phyloP scores from a whole-genome alignment of 2,113 vertebrate species.

The Orientallactaga bullata region DNA sequence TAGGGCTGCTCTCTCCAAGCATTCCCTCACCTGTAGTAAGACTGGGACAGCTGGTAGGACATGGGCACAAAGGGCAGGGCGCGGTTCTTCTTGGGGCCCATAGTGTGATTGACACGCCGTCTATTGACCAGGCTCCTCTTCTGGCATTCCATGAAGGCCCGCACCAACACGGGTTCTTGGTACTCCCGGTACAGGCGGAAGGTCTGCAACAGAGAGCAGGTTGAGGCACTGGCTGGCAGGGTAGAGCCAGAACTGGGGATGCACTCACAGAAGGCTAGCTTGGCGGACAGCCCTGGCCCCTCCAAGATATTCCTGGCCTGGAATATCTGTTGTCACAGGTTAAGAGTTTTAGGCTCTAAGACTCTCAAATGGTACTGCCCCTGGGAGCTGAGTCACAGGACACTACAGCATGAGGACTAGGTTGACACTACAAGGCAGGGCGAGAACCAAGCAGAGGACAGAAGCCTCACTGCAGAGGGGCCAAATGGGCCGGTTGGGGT shows the following conservation, averaged over 20 bases:
- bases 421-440: background rate
- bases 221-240: background rate
- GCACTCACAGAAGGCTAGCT: background rate
- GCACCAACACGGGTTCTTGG: slow-evolving; percentile 90
- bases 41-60: slow-evolving; percentile 98
- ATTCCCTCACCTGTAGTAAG: slow-evolving; percentile 91
- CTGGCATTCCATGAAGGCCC: slow-evolving; percentile 92
- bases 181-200: slow-evolving; percentile 95
- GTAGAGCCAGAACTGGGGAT: background rate
- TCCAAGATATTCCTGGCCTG: too few relatives aligned
- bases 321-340: too few relatives aligned
- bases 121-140: slow-evolving; percentile 94
- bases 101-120: slow-evolving; percentile 88
- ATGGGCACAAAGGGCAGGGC: slow-evolving; percentile 96
- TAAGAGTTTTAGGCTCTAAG: too few relatives aligned
- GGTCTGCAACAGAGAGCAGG: slow-evolving; percentile 84
- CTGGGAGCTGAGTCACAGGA: background rate
- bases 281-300: background rate
- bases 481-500: too few relatives aligned
- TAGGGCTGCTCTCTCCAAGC: background rate
- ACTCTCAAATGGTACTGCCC: background rate
- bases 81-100: slow-evolving; percentile 94
- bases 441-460: background rate
- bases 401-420: background rate
- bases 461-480: background rate